Evolutionary conservation across 2,797 vertebrate genomes (phyloP).

Genomic region (Lophura swinhoii): DNA sequence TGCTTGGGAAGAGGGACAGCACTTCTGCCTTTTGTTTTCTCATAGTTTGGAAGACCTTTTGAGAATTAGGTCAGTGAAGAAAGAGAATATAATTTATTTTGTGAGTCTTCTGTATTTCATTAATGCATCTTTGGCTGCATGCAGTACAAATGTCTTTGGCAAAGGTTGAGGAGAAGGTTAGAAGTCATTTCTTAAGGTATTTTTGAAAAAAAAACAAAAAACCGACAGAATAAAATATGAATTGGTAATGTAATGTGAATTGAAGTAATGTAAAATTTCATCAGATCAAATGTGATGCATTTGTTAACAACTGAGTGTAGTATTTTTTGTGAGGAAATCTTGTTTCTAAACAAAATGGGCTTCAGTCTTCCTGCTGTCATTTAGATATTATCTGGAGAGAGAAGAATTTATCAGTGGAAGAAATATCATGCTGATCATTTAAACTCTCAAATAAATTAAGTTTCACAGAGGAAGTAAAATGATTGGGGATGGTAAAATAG

Average conservation of each 20-base stretch:
- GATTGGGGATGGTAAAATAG: slow-evolving; percentile 24
- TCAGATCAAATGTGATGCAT: not conserved
- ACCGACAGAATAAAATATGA: not conserved
- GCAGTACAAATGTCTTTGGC: not conserved
- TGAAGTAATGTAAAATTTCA: not conserved
- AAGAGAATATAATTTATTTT: not conserved
- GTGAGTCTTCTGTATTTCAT: not conserved
- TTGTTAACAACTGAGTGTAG: not conserved
- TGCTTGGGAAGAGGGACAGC: not conserved
- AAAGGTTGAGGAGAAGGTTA: not conserved
- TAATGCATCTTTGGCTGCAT: not conserved
- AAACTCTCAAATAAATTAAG: slow-evolving; percentile 41
- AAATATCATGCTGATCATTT: not conserved
- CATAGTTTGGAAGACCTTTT: not conserved
- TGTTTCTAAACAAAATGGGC: not conserved
- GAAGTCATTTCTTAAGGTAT: not conserved
- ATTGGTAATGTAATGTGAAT: not conserved
- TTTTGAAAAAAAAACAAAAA: not conserved
- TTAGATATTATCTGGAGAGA: slow-evolving; percentile 2
- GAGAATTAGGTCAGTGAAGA: not conserved
- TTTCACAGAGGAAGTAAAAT: slow-evolving; percentile 39
- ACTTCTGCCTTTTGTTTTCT: not conserved
- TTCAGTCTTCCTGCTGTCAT: slow-evolving; percentile 31
- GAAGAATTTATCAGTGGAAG: not conserved
- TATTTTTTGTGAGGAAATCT: not conserved